Evolutionary conservation across 2,797 vertebrate species (phyloP), one percentile per base, ranked within the genome.

Genomic region (Malacoctenus gilli): DNA sequence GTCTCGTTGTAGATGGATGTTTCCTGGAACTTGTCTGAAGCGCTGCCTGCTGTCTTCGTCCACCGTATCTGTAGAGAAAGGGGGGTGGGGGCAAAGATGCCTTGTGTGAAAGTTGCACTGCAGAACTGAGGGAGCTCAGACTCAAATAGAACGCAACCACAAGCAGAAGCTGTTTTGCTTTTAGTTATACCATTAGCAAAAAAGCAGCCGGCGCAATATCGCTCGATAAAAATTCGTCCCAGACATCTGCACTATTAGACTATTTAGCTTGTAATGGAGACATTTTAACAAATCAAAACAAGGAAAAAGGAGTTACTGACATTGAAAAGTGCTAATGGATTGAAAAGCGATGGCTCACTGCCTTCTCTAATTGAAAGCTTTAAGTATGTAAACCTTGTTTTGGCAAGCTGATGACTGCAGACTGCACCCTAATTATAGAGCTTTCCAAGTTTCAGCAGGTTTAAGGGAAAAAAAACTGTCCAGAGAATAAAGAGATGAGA

Each of bases 1-100:
- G 95, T 97, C 89, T 98, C 96, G 0, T 98, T 99, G 91, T 96
- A 96, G 88, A 99, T 95, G 12, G 96, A 95, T 0, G 95, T 98
- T 87, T 99, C 96, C 87, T 98, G 96, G 90, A 98, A 98, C 87
- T 98, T 98, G 87, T 99, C 97, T 0, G 96, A 98, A 0, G 96
- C 95, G 5, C 96, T 99, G 71, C 96, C 96, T 0, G 96, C 96
- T 0, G 96, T 99, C 90, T 99, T 99, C 28, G 97, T 99, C 97
- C 97, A 99, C 53, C 96, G 94, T 52, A 99, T 95, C 97, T 99
- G 78, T 8, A 47, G 0, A 25, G 50, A 49, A 8, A 41, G 40
- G 21, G 11, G 2, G 19, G n/a, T 73, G 52, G 63, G 51, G 42
- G 63, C 20, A 44, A 36, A 67, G 46, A 62, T 22, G 25, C 35